Conservation (phyloP, 2,888 invertebrate genomes). For the Slavum lentiscoides region DNA sequence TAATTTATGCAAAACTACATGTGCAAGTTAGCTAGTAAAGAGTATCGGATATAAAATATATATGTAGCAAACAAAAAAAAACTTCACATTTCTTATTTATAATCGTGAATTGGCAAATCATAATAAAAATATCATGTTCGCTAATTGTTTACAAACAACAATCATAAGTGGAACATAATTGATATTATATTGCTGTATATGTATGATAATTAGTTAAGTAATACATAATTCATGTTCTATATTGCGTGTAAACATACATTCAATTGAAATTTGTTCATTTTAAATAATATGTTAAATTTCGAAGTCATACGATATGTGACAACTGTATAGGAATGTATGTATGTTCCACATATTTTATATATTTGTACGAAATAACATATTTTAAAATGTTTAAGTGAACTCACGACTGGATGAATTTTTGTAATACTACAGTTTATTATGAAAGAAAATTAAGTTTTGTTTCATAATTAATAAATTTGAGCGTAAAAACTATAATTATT, state of each 20-base stretch:
- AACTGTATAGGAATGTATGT: neutral
- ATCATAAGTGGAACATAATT: slow-evolving; percentile 21
- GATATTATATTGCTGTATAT: neutral
- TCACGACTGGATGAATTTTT: neutral
- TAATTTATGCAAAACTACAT: neutral
- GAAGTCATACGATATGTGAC: neutral
- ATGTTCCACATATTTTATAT: neutral
- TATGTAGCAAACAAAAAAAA: neutral
- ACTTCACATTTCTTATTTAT: neutral
- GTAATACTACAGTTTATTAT: too few relatives aligned
- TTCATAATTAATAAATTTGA: too few relatives aligned
- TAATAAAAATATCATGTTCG: slow-evolving; percentile 12
- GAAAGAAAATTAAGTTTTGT: too few relatives aligned
- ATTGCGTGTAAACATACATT: neutral
- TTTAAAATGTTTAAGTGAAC: neutral
- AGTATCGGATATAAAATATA: neutral
- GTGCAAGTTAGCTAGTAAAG: neutral
- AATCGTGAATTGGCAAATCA: slow-evolving; percentile 12
- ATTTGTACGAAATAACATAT: neutral
- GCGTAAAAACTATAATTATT: too few relatives aligned
- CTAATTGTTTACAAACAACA: slow-evolving; percentile 29
- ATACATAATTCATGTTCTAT: neutral
- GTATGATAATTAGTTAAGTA: neutral
- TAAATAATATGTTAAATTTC: neutral
- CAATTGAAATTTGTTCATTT: neutral